Conservation (phyloP, 2,888 invertebrate species). For the Thysanoteuthis rhombus region DNA sequence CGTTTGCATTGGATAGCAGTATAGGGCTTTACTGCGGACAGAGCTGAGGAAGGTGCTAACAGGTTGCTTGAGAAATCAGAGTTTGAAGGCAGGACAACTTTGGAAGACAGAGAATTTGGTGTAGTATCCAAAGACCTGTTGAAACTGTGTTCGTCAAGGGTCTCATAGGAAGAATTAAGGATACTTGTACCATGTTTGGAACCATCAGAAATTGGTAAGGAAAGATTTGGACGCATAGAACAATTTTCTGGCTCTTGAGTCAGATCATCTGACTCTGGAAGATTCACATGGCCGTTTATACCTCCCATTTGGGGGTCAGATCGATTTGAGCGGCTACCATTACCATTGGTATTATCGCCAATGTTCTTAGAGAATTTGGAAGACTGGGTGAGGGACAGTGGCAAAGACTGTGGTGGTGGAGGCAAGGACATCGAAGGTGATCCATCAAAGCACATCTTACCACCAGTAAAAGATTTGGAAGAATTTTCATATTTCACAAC, state of each 20-base stretch:
- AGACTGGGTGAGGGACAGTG: neutral
- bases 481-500: conserved; percentile 20
- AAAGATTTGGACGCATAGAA: neutral
- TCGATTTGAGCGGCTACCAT: neutral
- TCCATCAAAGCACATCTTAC: neutral
- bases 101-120: neutral
- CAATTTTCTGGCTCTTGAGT: neutral
- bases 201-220: neutral
- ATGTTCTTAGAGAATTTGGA: neutral
- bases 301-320: neutral
- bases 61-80: neutral
- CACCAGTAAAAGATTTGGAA: neutral
- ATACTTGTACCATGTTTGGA: neutral
- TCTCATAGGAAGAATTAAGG: neutral
- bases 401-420: neutral
- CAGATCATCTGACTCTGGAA: neutral
- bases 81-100: neutral
- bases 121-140: neutral
- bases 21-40: neutral
- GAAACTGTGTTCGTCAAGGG: neutral
- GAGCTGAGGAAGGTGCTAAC: neutral
- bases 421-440: neutral
- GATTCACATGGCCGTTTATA: neutral
- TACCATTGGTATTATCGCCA: neutral
- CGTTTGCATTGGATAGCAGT: conserved; percentile 43